A percentile compares a stretch with the other conserved stretches of the same genome.
Conservation (phyloP, 2,113 vertebrate genomes). For the Tyrannus savana region DNA sequence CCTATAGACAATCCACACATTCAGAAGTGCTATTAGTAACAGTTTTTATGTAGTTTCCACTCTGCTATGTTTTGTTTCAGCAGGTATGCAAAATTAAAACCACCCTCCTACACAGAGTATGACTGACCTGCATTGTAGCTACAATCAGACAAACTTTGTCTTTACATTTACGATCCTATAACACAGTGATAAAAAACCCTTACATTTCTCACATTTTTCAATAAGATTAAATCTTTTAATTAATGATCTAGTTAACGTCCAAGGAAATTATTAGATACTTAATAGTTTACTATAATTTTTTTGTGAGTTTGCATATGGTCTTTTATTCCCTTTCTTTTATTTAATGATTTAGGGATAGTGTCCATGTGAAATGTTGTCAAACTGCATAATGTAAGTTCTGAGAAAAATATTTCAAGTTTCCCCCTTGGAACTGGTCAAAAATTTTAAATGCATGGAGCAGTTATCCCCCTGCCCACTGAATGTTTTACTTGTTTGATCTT, state of each 20-base stretch:
- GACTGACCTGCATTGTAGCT: not conserved
- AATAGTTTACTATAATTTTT: not conserved
- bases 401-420: not conserved
- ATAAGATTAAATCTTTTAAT: not conserved
- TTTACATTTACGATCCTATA: not conserved
- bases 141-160: not conserved
- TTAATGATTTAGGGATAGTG: not conserved
- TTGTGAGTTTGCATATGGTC: not conserved
- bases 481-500: not conserved
- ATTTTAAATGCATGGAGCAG: accelerated
- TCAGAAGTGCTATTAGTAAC: not conserved
- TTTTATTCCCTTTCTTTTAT: not conserved
- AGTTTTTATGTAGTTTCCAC: not conserved
- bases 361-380: not conserved
- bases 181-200: too few species aligned
- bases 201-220: not conserved
- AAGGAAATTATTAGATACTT: not conserved
- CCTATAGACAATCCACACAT: not conserved
- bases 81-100: not conserved
- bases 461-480: not conserved
- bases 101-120: not conserved
- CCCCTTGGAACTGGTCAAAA: not conserved
- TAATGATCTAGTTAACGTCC: not conserved
- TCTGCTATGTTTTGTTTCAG: not conserved
- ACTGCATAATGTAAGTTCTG: not conserved